These are phyloP conservation scores for Drosophila incognita DNA, from an alignment of 2,888 invertebrate species.

Conservation along the genomic window DNA sequence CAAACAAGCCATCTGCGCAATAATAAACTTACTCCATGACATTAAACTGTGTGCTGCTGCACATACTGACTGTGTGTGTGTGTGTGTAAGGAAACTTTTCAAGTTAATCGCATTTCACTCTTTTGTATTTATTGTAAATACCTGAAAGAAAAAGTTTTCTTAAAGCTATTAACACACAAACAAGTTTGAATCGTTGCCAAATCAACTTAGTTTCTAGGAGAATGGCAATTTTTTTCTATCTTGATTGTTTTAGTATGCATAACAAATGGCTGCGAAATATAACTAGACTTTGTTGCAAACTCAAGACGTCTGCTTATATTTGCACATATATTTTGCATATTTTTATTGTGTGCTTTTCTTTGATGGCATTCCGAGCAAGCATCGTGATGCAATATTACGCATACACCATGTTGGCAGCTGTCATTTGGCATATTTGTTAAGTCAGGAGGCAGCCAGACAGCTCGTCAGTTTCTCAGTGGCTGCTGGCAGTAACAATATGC, in stretches of 20 bases:
- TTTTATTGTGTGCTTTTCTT: not conserved
- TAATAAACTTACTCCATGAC: slow-evolving; percentile 45
- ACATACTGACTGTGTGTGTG: not conserved
- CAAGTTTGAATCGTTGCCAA: slow-evolving; percentile 1
- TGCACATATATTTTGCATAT: not conserved
- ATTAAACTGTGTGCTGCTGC: slow-evolving; percentile 1
- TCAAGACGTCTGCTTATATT: not conserved
- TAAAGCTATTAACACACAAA: not conserved
- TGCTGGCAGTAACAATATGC: slow-evolving; percentile 9
- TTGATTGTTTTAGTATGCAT: not conserved
- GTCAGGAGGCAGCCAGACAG: slow-evolving; percentile 30
- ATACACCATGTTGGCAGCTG: slow-evolving; percentile 53
- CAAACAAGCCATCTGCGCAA: slow-evolving; percentile 39
- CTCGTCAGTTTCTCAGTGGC: slow-evolving; percentile 12
- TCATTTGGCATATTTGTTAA: slow-evolving; percentile 49
- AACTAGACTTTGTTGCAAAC: not conserved
- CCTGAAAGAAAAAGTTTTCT: slow-evolving; percentile 4
- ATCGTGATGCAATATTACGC: slow-evolving; percentile 48
- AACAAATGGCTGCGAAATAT: not conserved
- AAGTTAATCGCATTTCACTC: slow-evolving; percentile 33
- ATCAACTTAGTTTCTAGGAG: not conserved
- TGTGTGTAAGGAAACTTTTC: slow-evolving; percentile 4
- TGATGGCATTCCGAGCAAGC: not conserved
- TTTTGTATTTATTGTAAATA: not conserved
- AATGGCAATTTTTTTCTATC: not conserved